Evolutionary conservation across 2,113 vertebrate species (phyloP).

Genomic region (Callospermophilus lateralis): DNA sequence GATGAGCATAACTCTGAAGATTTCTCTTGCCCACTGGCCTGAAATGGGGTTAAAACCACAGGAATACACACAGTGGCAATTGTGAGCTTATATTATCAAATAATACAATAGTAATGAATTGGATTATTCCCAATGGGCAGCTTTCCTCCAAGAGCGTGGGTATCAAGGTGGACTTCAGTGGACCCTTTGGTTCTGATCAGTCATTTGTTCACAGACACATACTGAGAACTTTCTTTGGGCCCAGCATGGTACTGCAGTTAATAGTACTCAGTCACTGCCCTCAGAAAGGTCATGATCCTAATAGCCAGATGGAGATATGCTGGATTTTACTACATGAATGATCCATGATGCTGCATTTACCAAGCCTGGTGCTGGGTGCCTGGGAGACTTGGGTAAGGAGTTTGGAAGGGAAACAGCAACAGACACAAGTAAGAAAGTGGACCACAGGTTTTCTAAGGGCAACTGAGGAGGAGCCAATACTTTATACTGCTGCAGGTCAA

Average conservation of each 20-base stretch:
- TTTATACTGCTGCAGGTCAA: background rate
- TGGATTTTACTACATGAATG: accelerated
- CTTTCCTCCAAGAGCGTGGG: too few relatives aligned
- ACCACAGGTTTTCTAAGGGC: background rate
- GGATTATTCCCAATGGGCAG: background rate
- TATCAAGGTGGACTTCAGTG: background rate
- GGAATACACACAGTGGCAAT: background rate
- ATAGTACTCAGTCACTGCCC: background rate
- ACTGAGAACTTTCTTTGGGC: background rate
- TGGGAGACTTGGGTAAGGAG: background rate
- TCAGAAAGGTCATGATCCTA: background rate
- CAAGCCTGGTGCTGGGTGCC: background rate
- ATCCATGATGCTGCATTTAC: too few relatives aligned
- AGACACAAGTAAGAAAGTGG: background rate
- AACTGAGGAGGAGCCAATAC: background rate
- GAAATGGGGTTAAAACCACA: background rate
- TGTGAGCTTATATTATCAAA: background rate
- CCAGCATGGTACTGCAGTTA: background rate
- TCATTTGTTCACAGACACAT: background rate
- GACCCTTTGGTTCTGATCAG: background rate
- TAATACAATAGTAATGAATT: background rate
- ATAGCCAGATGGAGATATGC: too few relatives aligned
- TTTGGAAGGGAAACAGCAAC: background rate
- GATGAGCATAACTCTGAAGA: background rate
- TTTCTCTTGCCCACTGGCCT: background rate